phyloP scores from a whole-genome alignment of 2,113 vertebrate genomes.

The Amblyornis subalaris region DNA sequence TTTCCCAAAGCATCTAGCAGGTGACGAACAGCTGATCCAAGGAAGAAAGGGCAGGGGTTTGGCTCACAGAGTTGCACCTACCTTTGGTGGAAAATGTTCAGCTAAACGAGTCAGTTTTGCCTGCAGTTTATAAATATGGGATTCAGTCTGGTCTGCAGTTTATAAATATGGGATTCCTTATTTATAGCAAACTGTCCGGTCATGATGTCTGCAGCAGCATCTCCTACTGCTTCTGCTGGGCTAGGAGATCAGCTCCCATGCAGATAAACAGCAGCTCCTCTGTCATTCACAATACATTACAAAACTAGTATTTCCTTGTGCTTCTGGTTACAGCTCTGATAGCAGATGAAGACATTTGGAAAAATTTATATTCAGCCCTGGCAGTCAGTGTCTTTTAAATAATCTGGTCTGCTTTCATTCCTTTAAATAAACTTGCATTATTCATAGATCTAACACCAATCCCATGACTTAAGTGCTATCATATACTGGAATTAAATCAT shows the following conservation, averaged over 20 bases:
- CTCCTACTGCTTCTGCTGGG: neutral
- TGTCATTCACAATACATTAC: constrained; percentile 18
- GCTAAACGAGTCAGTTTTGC: neutral
- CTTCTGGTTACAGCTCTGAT: constrained; percentile 23
- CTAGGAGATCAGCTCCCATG: neutral
- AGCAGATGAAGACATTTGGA: constrained; percentile 45
- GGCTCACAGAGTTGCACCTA: no score
- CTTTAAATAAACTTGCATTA: constrained; percentile 59
- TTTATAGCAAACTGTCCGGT: neutral
- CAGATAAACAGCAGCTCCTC: neutral
- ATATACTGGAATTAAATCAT: constrained; percentile 41
- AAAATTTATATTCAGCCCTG: constrained; percentile 26
- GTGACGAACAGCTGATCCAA: no score
- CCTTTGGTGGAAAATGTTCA: neutral
- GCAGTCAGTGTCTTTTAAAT: constrained; percentile 43
- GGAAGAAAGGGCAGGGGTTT: no score
- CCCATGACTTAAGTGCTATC: constrained; percentile 48
- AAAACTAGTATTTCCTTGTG: constrained; percentile 21
- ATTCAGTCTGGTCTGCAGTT: neutral
- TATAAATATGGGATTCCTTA: neutral
- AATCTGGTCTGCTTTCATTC: constrained; percentile 31
- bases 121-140: neutral
- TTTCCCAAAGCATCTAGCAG: no score
- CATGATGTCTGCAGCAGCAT: neutral
- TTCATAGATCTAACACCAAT: constrained; percentile 48